Percentiles rank a stretch among this genome's conserved stretches.
Evolutionary conservation across 2,113 vertebrate species (phyloP).

Genomic region (Sphyrna mokarran): DNA sequence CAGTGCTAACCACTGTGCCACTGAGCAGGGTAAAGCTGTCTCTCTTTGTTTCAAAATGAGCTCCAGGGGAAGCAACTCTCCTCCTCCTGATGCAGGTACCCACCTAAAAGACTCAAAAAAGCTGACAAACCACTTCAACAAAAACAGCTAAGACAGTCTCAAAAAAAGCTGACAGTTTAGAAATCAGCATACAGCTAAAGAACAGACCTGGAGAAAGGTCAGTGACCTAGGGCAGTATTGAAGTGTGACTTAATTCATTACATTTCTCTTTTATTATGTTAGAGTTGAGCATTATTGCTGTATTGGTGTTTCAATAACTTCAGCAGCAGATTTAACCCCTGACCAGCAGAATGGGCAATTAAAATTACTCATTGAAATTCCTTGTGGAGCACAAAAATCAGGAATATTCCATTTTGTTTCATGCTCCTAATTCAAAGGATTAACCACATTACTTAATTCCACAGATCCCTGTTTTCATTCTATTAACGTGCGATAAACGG

Average conservation of each 20-base stretch:
- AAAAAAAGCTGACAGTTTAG: background rate
- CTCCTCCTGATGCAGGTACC: background rate
- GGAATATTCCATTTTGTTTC: background rate
- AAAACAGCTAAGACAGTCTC: background rate
- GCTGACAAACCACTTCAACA: conserved; percentile 1
- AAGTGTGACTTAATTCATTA: background rate
- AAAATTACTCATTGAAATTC: background rate
- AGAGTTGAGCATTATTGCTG: background rate
- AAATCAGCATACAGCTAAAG: background rate
- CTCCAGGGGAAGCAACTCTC: background rate
- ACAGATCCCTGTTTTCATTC: background rate
- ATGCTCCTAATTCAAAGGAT: background rate
- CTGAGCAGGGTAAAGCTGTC: background rate
- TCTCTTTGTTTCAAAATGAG: background rate
- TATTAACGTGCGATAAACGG: background rate
- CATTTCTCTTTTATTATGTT: background rate
- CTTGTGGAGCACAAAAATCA: too few relatives aligned
- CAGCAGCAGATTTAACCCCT: background rate
- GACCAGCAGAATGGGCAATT: background rate
- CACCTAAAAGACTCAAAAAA: background rate
- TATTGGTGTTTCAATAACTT: background rate
- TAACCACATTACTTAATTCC: too few relatives aligned
- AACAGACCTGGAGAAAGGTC: background rate
- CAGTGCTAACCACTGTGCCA: too few relatives aligned
- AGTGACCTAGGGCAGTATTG: background rate